Conservation (phyloP, 2,113 vertebrate species). For the Cromileptes altivelis region DNA sequence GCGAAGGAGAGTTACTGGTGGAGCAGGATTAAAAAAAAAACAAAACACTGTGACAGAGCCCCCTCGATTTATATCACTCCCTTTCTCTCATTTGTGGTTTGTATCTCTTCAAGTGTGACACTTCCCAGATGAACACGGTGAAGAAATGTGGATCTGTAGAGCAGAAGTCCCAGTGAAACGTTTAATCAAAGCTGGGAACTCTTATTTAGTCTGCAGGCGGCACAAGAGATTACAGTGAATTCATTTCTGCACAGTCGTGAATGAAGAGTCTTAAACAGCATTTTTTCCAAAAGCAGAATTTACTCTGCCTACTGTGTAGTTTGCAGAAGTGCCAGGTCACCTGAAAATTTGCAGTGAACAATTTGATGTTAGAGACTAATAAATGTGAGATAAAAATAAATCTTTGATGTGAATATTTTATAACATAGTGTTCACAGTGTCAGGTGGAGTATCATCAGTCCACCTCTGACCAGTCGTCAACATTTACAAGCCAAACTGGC, state of each 20-base stretch:
- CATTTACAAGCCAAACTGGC: conserved; percentile 13
- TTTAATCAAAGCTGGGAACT: conserved; percentile 30
- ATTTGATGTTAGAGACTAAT: conserved; percentile 6
- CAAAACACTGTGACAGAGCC: conserved; percentile 70
- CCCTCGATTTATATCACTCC: conserved; percentile 34
- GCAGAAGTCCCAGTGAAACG: conserved; percentile 30
- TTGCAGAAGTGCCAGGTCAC: conserved; percentile 47
- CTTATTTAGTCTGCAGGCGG: conserved; percentile 49
- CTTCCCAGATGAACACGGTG: conserved; percentile 32
- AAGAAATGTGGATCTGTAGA: conserved; percentile 23
- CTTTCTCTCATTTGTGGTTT: conserved; percentile 60
- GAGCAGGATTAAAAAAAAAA: conserved; percentile 32
- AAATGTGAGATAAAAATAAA: conserved; percentile 28
- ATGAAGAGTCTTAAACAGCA: conserved; percentile 12
- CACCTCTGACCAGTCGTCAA: conserved; percentile 13
- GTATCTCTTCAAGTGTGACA: conserved; percentile 31
- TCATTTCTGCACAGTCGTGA: conserved; percentile 55
- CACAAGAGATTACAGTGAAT: conserved; percentile 43
- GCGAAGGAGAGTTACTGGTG: conserved; percentile 31
- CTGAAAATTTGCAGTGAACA: conserved; percentile 10
- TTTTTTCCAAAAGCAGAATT: conserved; percentile 41
- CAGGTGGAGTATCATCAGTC: conserved; percentile 5
- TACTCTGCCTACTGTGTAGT: conserved; percentile 21
- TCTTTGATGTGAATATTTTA: conserved; percentile 21
- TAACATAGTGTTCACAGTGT: conserved; percentile 2